Conservation (phyloP, 2,113 vertebrate genomes). For the Zootoca vivipara region DNA sequence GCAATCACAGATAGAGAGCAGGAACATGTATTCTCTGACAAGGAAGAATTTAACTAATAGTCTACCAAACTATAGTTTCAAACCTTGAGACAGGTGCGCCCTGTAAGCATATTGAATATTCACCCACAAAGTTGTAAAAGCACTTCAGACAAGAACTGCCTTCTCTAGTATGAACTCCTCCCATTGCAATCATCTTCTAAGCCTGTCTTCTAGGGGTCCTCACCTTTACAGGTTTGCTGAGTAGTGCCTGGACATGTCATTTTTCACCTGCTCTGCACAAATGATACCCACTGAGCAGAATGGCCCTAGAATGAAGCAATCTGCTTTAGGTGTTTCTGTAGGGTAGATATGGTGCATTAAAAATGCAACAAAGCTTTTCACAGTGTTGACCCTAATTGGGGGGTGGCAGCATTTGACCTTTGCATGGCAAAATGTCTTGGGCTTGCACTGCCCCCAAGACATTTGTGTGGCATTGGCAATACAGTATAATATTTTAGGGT, state of each 20-base stretch:
- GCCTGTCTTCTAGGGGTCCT: too few species aligned
- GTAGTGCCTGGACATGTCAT: too few species aligned
- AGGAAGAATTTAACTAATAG: conserved; percentile 42
- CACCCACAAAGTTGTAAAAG: neutral
- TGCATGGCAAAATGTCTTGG: neutral
- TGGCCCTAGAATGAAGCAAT: neutral
- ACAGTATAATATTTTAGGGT: neutral
- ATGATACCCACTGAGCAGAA: neutral
- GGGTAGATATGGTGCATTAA: neutral
- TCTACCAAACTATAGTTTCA: neutral
- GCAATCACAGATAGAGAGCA: conserved; percentile 47
- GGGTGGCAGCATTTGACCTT: neutral
- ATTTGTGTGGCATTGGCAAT: neutral
- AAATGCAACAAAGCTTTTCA: neutral
- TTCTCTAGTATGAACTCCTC: neutral
- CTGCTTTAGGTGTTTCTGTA: too few species aligned
- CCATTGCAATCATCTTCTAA: neutral
- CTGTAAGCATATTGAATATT: neutral
- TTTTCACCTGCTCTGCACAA: neutral
- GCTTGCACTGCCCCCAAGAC: neutral
- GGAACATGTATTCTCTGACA: conserved; percentile 34
- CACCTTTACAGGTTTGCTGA: neutral
- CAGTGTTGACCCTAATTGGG: neutral
- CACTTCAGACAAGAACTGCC: neutral
- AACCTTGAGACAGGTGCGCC: neutral